A percentile compares a stretch with the other conserved stretches of the same genome.
phyloP scores from a whole-genome alignment of 1,140 invertebrate genomes.

The Scylla paramamosain region DNA sequence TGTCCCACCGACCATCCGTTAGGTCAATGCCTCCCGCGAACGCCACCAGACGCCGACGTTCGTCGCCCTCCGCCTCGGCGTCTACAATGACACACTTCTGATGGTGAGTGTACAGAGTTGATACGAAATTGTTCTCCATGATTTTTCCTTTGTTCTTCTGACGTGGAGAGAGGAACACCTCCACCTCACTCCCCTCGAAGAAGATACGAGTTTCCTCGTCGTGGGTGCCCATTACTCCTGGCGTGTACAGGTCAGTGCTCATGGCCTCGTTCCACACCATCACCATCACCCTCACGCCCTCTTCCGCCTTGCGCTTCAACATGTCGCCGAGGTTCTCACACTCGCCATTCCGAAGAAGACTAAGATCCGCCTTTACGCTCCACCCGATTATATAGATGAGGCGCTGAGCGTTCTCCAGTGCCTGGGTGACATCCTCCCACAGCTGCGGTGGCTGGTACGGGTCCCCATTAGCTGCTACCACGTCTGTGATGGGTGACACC shows the following conservation, averaged over 20 bases:
- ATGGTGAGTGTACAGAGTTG: slow-evolving; percentile 78
- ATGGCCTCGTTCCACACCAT: slow-evolving; percentile 78
- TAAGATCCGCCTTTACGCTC: slow-evolving; percentile 77
- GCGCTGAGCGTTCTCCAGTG: slow-evolving; percentile 75
- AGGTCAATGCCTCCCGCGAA: slow-evolving; percentile 78
- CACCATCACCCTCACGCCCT: slow-evolving; percentile 77
- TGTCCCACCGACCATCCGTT: slow-evolving; percentile 78
- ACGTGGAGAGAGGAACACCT: slow-evolving; percentile 76
- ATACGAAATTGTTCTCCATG: slow-evolving; percentile 76
- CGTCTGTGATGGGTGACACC: slow-evolving; percentile 74
- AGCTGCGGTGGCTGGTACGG: slow-evolving; percentile 75
- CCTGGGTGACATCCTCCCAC: slow-evolving; percentile 76
- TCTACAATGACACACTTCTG: slow-evolving; percentile 78
- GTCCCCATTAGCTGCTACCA: slow-evolving; percentile 61
- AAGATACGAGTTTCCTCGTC: slow-evolving; percentile 78
- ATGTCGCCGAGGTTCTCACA: slow-evolving; percentile 76
- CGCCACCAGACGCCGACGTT: slow-evolving; percentile 75
- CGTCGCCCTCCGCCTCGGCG: slow-evolving; percentile 68
- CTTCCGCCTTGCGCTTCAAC: slow-evolving; percentile 77
- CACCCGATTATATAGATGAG: slow-evolving; percentile 78
- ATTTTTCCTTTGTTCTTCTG: slow-evolving; percentile 75
- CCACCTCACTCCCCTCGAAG: slow-evolving; percentile 77
- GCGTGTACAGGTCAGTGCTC: slow-evolving; percentile 75
- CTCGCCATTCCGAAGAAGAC: slow-evolving; percentile 74
- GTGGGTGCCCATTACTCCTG: slow-evolving; percentile 78